phyloP scores from a whole-genome alignment of 2,797 vertebrate genomes.

The Danio tinwini region DNA sequence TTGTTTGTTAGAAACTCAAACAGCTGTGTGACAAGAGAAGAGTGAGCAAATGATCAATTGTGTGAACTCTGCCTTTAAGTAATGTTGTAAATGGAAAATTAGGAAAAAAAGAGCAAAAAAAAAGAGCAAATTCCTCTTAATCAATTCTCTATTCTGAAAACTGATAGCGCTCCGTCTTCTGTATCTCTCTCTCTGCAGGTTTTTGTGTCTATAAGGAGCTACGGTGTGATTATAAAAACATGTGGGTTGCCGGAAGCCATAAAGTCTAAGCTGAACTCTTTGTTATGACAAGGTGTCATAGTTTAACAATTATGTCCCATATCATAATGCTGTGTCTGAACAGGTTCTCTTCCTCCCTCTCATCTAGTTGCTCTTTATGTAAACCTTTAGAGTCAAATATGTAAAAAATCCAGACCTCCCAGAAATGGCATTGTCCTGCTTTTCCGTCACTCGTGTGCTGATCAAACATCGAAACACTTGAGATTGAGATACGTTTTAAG shows the following conservation, averaged over 20 bases:
- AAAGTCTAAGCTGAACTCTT: constrained; percentile 73
- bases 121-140: constrained; percentile 25
- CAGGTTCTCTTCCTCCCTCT: constrained; percentile 48
- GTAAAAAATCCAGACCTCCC: constrained; percentile 33
- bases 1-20: no score
- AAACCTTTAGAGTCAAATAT: constrained; percentile 47
- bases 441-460: neutral
- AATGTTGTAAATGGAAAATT: neutral
- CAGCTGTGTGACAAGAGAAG: no score
- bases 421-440: neutral
- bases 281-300: constrained; percentile 80
- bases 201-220: constrained; percentile 34
- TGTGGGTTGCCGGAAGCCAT: constrained; percentile 77
- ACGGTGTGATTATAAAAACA: constrained; percentile 73
- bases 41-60: no score
- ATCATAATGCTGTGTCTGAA: constrained; percentile 63
- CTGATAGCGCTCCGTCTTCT: constrained; percentile 38
- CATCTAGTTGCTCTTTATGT: constrained; percentile 54
- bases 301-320: constrained; percentile 75
- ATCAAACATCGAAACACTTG: constrained; percentile 3
- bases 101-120: constrained; percentile 8
- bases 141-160: constrained; percentile 13
- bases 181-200: constrained; percentile 15
- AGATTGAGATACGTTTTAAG: neutral
- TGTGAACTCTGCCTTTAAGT: no score